These are phyloP conservation scores for Seriola aureovittata DNA, from an alignment of 2,113 vertebrate genomes.

Conservation along the genomic window DNA sequence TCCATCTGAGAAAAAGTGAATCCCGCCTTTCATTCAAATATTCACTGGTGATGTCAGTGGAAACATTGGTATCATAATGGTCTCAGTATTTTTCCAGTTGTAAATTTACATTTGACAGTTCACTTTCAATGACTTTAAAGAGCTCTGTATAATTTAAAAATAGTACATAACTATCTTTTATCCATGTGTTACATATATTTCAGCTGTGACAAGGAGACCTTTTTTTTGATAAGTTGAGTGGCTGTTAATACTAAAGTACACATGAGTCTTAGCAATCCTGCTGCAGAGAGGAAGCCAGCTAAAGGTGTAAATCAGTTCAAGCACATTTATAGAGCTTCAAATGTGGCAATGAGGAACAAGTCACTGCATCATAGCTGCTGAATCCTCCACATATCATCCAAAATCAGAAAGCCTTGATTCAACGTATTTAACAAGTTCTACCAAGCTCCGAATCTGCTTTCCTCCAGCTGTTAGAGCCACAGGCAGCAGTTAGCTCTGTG, in stretches of 20 bases:
- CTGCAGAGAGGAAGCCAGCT: not conserved
- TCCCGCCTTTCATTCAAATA: slow-evolving; percentile 17
- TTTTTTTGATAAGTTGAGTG: not conserved
- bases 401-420: slow-evolving; percentile 21
- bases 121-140: not conserved
- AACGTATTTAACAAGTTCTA: not conserved
- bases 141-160: not conserved
- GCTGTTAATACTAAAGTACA: not conserved
- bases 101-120: not conserved
- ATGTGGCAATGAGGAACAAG: slow-evolving; percentile 2
- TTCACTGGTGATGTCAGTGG: not conserved
- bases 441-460: not conserved
- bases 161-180: not conserved
- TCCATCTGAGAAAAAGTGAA: slow-evolving; percentile 15
- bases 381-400: not conserved
- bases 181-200: not conserved
- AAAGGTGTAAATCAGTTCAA: slow-evolving; percentile 1
- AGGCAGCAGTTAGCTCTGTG: not conserved
- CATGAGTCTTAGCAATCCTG: not conserved
- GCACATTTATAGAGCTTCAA: not conserved
- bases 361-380: not conserved
- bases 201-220: not conserved
- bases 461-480: not conserved
- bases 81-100: slow-evolving; percentile 8
- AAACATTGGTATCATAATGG: not conserved